These are phyloP conservation scores for Dolichoris vasculosae DNA, from an alignment of 1,140 invertebrate species.

Conservation along the genomic window DNA sequence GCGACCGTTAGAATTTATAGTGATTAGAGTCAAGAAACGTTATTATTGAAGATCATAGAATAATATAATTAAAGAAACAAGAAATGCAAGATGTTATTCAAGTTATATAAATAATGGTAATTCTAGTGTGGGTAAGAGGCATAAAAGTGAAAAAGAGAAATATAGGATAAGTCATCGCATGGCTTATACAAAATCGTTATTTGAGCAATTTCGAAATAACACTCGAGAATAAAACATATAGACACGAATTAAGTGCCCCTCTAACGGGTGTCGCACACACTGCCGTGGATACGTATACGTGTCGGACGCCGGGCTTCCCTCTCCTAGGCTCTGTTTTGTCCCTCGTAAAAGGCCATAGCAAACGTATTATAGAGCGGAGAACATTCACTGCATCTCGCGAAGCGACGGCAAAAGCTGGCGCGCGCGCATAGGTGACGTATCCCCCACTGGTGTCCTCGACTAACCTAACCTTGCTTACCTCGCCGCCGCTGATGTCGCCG, in stretches of 20 bases:
- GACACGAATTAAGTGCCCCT: not conserved
- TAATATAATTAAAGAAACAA: too few species aligned
- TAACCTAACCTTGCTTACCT: not conserved
- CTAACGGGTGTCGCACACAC: not conserved
- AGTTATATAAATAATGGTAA: too few species aligned
- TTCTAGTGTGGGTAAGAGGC: too few species aligned
- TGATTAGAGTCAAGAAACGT: too few species aligned
- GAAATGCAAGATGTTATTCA: too few species aligned
- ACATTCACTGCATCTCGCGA: not conserved
- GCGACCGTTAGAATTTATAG: too few species aligned
- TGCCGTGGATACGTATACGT: not conserved
- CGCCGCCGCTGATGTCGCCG: constrained; percentile 54
- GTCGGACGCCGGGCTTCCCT: not conserved
- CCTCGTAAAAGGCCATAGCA: not conserved
- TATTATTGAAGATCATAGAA: too few species aligned
- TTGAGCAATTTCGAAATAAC: constrained; percentile 44
- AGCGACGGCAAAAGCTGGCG: not conserved
- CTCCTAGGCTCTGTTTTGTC: not conserved
- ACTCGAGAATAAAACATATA: constrained; percentile 26
- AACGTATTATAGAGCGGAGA: too few species aligned
- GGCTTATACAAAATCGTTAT: constrained; percentile 36
- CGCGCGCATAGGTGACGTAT: constrained; percentile 35
- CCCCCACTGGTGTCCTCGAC: not conserved
- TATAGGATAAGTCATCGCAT: not conserved
- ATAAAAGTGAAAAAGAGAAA: not conserved